Base-by-base conservation (phyloP, 2,888 invertebrate species). In the Himalopsyche tibetana region DNA sequence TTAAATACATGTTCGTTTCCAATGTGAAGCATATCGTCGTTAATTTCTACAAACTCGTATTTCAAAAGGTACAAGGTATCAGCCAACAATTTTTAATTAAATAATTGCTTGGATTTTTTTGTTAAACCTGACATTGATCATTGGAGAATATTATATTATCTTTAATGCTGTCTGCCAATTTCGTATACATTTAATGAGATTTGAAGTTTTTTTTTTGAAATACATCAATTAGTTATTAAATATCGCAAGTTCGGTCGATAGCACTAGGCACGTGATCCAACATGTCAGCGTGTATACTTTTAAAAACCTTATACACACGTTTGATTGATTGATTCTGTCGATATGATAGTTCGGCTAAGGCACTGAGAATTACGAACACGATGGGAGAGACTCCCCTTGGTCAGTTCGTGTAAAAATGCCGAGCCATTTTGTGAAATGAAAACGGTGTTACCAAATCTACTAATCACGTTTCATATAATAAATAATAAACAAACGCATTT, bases 261-360 rank as follows among this genome's bases (percentile, higher is more conserved):
- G 5, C 12, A 36, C 36, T 74, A 38, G 15, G 38, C 38, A 74
- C 74, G 74, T 69, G 69, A 69, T 74, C n/a, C 74, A 15, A 15
- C 38, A 38, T 38, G 74, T 36, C 74, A 74, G 38, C 38, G 36
- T 74, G 74, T 74, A 74, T 74, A 74, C 74, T 36, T 38, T 28
- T 36, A 15, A 74, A 74, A 74, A 74, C 36, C 74, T 74, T 36
- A 74, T 74, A 74, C 74, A 38, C 74, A 74, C 74, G 74, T 15
- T 74, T 74, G 74, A 74, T 74, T 74, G 74, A 74, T 74, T 74
- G 74, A 74, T 74, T 74, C 38, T 74, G 36, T 74, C 74, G 74
- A 74, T 74, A 74, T 74, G 28, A 74, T 74, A 74, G 28, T 74
- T 74, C 36, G 38, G 74, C 74, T 74, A 38, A 74, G 38, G 74